Conservation (phyloP, 2,797 vertebrate genomes). For the Rhodeus uyekii region DNA sequence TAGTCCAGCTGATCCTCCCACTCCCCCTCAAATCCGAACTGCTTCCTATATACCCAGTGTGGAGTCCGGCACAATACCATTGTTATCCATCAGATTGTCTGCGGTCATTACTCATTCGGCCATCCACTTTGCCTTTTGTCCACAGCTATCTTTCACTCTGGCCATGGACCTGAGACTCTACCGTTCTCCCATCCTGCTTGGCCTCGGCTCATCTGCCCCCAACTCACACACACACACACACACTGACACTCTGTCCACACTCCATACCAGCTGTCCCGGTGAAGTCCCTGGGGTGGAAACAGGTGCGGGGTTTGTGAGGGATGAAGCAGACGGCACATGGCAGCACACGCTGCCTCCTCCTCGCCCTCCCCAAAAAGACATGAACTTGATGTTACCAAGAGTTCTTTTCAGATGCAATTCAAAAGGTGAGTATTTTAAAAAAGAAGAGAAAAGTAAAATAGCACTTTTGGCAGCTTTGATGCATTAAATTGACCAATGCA, state of each 20-base stretch:
- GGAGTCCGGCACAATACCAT: constrained; percentile 72
- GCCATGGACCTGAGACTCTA: constrained; percentile 67
- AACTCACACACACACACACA: constrained; percentile 46
- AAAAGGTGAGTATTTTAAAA: too few species aligned
- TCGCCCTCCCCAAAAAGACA: constrained; percentile 42
- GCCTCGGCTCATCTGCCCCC: constrained; percentile 73
- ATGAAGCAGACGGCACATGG: constrained; percentile 51
- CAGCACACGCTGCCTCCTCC: constrained; percentile 38
- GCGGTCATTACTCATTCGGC: constrained; percentile 73
- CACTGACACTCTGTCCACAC: constrained; percentile 58
- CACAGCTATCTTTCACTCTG: constrained; percentile 69
- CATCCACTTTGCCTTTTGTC: constrained; percentile 74
- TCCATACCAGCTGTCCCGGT: constrained; percentile 73
- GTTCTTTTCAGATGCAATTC: constrained; percentile 6
- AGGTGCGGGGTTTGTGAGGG: constrained; percentile 60
- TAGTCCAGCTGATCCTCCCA: constrained; percentile 68
- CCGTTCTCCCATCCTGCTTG: constrained; percentile 60
- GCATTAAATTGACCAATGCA: too few species aligned
- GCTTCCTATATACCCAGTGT: constrained; percentile 66
- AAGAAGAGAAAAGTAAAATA: too few species aligned
- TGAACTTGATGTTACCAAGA: constrained; percentile 29
- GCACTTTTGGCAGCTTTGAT: too few species aligned
- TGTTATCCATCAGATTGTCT: constrained; percentile 75
- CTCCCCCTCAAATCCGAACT: constrained; percentile 55
- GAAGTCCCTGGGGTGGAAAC: constrained; percentile 65